Evolutionary conservation across 1,140 invertebrate genomes (phyloP).

Genomic region (Pentalonia nigronervosa): DNA sequence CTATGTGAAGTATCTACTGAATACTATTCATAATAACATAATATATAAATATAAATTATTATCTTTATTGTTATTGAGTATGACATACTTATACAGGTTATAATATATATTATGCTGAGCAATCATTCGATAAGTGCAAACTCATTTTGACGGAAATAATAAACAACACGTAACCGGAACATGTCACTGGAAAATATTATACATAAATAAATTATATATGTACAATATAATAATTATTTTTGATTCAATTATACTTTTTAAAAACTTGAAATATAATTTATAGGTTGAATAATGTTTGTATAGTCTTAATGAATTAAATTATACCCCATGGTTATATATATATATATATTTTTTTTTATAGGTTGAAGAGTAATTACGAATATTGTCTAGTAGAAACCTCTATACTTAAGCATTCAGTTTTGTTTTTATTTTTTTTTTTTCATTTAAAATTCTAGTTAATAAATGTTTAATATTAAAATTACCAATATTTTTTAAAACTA

Average conservation of each 20-base stretch:
- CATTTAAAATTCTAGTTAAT: no score
- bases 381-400: not conserved
- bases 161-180: not conserved
- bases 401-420: not conserved
- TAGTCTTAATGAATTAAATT: not conserved
- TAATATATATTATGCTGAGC: not conserved
- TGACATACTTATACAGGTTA: no score
- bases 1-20: not conserved
- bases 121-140: not conserved
- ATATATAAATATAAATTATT: no score
- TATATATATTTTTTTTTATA: no score
- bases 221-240: not conserved
- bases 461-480: no score
- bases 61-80: no score
- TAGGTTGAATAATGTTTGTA: not conserved
- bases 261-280: not conserved
- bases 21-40: no score
- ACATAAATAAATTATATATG: no score
- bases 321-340: not conserved
- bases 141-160: constrained; percentile 16
- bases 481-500: no score
- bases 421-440: no score
- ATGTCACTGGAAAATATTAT: not conserved
- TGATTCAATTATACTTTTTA: not conserved
- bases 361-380: no score